Base-by-base conservation (phyloP, 2,888 invertebrate genomes). In the Callyntrura guangdongensis region DNA sequence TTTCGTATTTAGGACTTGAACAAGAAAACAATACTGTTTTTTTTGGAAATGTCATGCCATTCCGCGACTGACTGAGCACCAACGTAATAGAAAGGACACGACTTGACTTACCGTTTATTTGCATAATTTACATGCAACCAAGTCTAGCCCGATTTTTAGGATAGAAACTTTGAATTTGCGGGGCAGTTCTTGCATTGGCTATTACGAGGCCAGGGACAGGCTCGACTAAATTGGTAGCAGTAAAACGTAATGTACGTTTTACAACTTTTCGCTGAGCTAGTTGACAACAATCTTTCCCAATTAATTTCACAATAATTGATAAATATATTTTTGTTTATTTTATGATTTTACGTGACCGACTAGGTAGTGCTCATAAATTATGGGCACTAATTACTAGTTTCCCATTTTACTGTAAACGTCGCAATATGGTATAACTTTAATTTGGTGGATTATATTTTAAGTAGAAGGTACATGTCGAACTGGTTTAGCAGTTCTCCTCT, bases 41-140 rank as follows among this genome's bases (percentile, higher is more conserved):
- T 61, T 81, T 81, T 61, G 59, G 45, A 45, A 81, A 61, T 81
- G 81, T 36, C 81, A 81, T 81, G 79, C 56, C 3, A 53, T 56
- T 25, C 79, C 25, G 56, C 56, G 72, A 77, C n/a, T n/a, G n/a
- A n/a, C 49, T 77, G 47, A 25, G 22, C 77, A 72, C 20, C 69
- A 14, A 20, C 17, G 27, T 72, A 47, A 47, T 72, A 22, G 20
- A 72, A 72, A 72, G 72, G 45, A 47, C 25, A n/a, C n/a, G 5
- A 25, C 72, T 17, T 14, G 14, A 77, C 49, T 67, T 67, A 27
- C 25, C 27, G 67, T 27, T 67, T 53, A 25, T 77, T 77, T 53
- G 49, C 17, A 20, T 77, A 77, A 77, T 77, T 77, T 53, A 36
- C 77, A 77, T 53, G n/a, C 45, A 77, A 77, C 53, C 77, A 22